Percentiles rank a stretch among this genome's conserved stretches.
Conservation (phyloP, 2,113 vertebrate species). For the Lepus timidus region DNA sequence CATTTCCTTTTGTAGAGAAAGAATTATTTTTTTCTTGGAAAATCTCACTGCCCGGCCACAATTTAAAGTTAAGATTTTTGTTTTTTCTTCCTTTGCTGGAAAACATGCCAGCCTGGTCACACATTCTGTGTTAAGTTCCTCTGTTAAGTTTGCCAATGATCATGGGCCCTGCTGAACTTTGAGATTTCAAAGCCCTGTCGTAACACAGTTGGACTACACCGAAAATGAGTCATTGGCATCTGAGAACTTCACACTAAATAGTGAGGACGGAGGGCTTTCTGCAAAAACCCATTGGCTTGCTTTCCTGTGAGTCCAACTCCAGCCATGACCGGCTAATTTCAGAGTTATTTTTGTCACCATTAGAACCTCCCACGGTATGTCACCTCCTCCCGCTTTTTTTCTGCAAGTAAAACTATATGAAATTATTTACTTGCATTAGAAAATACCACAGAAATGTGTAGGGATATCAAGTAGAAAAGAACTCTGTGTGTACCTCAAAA, state of each 20-base stretch:
- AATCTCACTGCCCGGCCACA: background rate
- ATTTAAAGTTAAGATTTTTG: background rate
- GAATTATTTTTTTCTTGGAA: background rate
- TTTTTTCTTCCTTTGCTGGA: background rate
- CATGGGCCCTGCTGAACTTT: background rate
- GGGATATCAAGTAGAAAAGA: background rate
- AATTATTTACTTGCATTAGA: constrained; percentile 9
- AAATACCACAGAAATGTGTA: background rate
- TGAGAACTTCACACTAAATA: background rate
- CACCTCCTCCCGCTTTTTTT: background rate
- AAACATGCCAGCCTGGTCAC: background rate
- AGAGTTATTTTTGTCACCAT: background rate
- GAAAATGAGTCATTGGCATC: background rate
- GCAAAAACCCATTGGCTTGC: background rate
- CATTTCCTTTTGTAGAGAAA: background rate
- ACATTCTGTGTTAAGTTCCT: background rate
- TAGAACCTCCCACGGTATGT: background rate
- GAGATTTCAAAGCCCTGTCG: background rate
- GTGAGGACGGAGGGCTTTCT: background rate
- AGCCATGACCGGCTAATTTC: background rate
- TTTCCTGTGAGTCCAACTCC: background rate
- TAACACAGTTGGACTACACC: background rate
- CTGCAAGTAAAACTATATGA: background rate
- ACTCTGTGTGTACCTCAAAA: background rate
- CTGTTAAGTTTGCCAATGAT: background rate